phyloP scores from a whole-genome alignment of 2,797 vertebrate species.

The Poecilia wingei region DNA sequence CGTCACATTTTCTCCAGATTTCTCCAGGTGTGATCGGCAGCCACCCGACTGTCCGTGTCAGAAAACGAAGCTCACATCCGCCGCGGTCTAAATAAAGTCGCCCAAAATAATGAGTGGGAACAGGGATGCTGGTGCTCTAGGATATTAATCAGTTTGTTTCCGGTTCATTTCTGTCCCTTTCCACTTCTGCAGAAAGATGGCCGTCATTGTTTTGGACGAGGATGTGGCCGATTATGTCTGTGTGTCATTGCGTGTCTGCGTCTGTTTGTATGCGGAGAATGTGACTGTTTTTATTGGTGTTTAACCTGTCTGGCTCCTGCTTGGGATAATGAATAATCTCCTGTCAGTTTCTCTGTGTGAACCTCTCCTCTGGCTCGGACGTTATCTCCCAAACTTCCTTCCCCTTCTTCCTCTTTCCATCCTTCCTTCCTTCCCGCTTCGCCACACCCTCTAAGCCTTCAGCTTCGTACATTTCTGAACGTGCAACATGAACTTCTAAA shows the following conservation, averaged over 20 bases:
- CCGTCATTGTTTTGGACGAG: constrained; percentile 66
- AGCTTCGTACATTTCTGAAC: constrained; percentile 63
- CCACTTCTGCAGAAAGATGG: constrained; percentile 30
- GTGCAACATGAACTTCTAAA: constrained; percentile 62
- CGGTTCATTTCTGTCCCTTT: constrained; percentile 60
- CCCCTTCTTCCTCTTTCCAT: constrained; percentile 79
- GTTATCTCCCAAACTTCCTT: constrained; percentile 78
- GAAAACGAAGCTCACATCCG: constrained; percentile 32
- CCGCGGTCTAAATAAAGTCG: constrained; percentile 64
- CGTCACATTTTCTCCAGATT: background rate
- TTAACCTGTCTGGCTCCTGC: constrained; percentile 74
- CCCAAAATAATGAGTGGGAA: constrained; percentile 79
- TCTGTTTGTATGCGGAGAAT: constrained; percentile 41
- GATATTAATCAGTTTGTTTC: constrained; percentile 80
- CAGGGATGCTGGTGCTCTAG: constrained; percentile 72
- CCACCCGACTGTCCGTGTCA: constrained; percentile 28
- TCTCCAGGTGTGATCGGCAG: constrained; percentile 16
- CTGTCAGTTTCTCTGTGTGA: constrained; percentile 75
- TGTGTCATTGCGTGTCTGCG: constrained; percentile 57
- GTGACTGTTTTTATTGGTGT: constrained; percentile 58
- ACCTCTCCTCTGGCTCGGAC: constrained; percentile 74
- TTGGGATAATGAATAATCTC: constrained; percentile 75
- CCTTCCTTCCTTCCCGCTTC: constrained; percentile 81
- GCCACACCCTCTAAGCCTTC: constrained; percentile 68
- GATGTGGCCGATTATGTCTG: constrained; percentile 70